phyloP scores from a whole-genome alignment of 2,113 vertebrate species.

The Rhabdomys dilectus region DNA sequence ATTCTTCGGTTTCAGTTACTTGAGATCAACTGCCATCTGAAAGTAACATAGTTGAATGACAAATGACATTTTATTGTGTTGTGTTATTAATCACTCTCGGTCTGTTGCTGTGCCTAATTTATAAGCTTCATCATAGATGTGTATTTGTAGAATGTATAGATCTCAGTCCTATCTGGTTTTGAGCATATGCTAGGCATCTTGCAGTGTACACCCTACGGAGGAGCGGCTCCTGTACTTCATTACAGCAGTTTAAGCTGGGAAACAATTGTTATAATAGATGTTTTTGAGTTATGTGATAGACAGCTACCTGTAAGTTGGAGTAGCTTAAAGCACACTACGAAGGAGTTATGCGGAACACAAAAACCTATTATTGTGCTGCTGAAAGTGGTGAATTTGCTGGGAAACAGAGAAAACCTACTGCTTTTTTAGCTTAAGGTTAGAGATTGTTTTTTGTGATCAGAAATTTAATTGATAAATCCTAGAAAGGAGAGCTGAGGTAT shows the following conservation, averaged over 20 bases:
- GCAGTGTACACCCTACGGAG: neutral
- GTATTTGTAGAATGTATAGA: neutral
- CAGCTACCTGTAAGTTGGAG: neutral
- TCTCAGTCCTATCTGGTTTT: neutral
- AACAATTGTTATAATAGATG: neutral
- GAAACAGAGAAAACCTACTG: neutral
- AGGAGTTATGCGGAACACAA: neutral
- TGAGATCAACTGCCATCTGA: neutral
- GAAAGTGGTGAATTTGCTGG: neutral
- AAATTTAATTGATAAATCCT: constrained; percentile 27
- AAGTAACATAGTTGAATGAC: neutral
- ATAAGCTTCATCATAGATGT: neutral
- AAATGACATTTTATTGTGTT: neutral
- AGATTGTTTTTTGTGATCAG: constrained; percentile 16
- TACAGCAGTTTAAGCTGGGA: neutral
- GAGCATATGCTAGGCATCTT: neutral
- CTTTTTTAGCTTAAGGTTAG: neutral
- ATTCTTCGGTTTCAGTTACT: neutral
- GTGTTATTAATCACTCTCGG: neutral
- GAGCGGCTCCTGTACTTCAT: neutral
- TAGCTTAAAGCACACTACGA: neutral
- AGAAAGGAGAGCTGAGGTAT: neutral
- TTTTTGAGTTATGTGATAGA: neutral
- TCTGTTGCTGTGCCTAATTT: neutral
- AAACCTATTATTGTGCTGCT: neutral